Conservation (phyloP, 2,888 invertebrate genomes). For the Stenodema calcarata region DNA sequence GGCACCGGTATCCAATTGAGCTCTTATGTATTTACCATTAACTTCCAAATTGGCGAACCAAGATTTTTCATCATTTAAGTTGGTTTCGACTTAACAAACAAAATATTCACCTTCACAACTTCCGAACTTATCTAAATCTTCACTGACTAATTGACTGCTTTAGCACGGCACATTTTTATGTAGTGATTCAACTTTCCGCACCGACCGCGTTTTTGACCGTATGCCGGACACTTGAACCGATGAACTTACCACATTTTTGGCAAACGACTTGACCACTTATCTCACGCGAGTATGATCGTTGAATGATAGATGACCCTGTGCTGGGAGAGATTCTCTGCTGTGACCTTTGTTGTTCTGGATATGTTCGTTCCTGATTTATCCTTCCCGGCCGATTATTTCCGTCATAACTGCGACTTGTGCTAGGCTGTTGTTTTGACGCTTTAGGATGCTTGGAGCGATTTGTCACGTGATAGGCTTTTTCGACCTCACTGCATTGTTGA, state of each 20-base stretch:
- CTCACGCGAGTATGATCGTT: background rate
- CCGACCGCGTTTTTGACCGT: background rate
- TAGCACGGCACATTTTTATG: background rate
- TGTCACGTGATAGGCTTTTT: background rate
- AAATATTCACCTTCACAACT: background rate
- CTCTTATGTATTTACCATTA: background rate
- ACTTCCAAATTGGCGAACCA: background rate
- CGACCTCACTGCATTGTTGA: background rate
- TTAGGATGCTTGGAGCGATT: too few relatives aligned
- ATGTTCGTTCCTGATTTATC: background rate
- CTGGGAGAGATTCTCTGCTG: background rate
- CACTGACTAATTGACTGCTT: too few relatives aligned
- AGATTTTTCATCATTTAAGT: background rate
- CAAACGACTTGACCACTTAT: background rate
- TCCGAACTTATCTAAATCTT: too few relatives aligned
- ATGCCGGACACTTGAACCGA: background rate
- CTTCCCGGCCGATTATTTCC: background rate
- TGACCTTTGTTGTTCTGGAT: background rate
- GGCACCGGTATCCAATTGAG: constrained; percentile 1
- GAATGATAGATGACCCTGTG: background rate
- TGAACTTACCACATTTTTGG: background rate
- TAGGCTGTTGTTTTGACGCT: background rate
- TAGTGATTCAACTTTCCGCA: background rate
- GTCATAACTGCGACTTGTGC: background rate
- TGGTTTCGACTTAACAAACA: background rate